Conservation (phyloP, 1,140 invertebrate genomes). For the Triops cancriformis region DNA sequence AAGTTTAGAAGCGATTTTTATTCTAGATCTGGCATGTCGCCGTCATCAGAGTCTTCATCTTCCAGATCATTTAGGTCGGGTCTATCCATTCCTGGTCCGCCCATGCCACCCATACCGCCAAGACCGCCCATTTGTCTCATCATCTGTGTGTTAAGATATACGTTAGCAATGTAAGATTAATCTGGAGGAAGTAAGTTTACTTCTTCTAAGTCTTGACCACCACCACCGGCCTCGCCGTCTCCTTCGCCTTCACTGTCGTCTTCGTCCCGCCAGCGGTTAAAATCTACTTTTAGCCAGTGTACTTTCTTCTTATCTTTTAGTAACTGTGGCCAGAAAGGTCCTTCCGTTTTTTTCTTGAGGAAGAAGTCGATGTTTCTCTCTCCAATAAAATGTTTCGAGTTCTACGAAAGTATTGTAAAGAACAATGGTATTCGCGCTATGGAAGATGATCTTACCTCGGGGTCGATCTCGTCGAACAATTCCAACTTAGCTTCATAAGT, state of each 20-base stretch:
- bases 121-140: constrained; percentile 50
- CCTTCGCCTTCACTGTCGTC: constrained; percentile 64
- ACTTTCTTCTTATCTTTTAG: constrained; percentile 80
- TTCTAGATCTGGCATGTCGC: constrained; percentile 49
- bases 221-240: constrained; percentile 33
- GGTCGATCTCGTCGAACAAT: constrained; percentile 69
- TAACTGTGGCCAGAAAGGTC: constrained; percentile 76
- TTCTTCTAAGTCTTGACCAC: constrained; percentile 47
- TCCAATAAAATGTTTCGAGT: constrained; percentile 47
- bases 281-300: constrained; percentile 95
- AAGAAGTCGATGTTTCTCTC: constrained; percentile 69
- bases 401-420: constrained; percentile 38
- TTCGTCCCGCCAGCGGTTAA: constrained; percentile 95
- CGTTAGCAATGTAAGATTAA: constrained; percentile 3
- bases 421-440: background rate
- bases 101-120: constrained; percentile 29
- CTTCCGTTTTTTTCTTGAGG: constrained; percentile 60
- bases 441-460: constrained; percentile 51
- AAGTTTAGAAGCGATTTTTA: constrained; percentile 32
- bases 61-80: constrained; percentile 46
- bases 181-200: constrained; percentile 39
- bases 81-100: constrained; percentile 34
- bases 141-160: constrained; percentile 40
- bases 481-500: constrained; percentile 75
- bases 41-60: constrained; percentile 47